Evolutionary conservation across 2,888 invertebrate genomes (phyloP), one percentile per base, ranked within the genome.

Genomic region (Phalera bucephala): DNA sequence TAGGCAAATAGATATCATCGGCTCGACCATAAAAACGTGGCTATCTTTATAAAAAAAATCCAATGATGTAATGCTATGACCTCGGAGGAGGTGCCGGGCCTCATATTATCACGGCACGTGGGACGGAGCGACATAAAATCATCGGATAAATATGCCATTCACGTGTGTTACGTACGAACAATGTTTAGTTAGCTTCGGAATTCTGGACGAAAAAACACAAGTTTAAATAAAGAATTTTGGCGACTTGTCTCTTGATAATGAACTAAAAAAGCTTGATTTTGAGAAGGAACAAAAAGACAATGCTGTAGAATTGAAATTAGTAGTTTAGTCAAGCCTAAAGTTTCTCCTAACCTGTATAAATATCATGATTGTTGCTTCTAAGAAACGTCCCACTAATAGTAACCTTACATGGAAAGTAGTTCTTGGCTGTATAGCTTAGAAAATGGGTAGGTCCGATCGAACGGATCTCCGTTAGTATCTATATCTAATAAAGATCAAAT

Each of bases 61-160:
- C 59, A 49, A 39, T 72, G 72, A 72, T 65, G 72, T 72, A 72
- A 72, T 55, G 30, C 35, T 40, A 33, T 37, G 60, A 46, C 66
- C 64, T 66, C 64, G 68, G 33, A 37, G 47, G 36, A 36, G 42
- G 39, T 51, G 54, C 50, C 45, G 39, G 53, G 55, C 62, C 62
- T 47, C 36, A 54, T 47, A 40, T 29, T 27, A 40, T 41, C 8
- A 14, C 12, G 36, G 45, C 52, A 58, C 57, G 66, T 58, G 60
- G 60, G 65, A 45, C 39, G 52, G 31, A 34, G 23, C 37, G 27
- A 50, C 40, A 44, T 23, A 40, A 27, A 40, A 36, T 45, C 40
- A 41, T 32, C 28, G 39, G 32, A 30, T 33, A 38, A 36, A 21
- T 44, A 49, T 42, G 36, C 31, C 39, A 42, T 38, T 39, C 44